These are phyloP conservation scores for Endotricha flammealis DNA, from an alignment of 2,888 invertebrate species.

Conservation along the genomic window DNA sequence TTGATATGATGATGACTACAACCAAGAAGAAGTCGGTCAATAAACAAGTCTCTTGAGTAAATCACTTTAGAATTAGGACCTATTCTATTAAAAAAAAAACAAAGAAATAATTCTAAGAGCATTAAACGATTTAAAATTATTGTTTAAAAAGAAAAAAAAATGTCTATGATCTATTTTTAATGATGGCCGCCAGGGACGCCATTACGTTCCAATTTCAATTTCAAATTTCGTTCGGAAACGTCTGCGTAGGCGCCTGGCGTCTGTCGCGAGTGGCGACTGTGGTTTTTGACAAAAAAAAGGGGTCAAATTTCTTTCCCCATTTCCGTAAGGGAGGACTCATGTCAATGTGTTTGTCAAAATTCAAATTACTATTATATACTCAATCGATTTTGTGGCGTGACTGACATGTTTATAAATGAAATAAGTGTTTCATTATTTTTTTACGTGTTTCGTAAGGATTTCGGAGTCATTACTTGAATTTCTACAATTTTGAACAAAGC, in stretches of 20 bases:
- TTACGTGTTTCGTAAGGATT: no score
- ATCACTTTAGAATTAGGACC: no score
- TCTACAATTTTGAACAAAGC: no score
- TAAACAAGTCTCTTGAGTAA: no score
- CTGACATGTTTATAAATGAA: slow-evolving; percentile 5
- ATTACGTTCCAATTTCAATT: slow-evolving; percentile 61
- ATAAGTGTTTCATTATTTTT: background rate
- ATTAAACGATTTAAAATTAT: slow-evolving; percentile 47
- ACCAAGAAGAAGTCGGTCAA: no score
- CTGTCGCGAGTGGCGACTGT: slow-evolving; percentile 43
- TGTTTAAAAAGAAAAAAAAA: slow-evolving; percentile 18
- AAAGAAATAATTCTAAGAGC: slow-evolving; percentile 32
- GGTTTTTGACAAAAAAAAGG: slow-evolving; percentile 47
- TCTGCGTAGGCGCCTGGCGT: slow-evolving; percentile 49
- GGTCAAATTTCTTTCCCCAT: slow-evolving; percentile 36
- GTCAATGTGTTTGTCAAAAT: slow-evolving; percentile 25
- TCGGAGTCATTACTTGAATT: background rate
- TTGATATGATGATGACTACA: no score
- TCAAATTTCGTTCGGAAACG: slow-evolving; percentile 45
- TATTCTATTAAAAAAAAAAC: slow-evolving; percentile 9
- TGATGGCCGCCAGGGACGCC: slow-evolving; percentile 54
- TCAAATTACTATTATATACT: slow-evolving; percentile 31
- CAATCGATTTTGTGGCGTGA: slow-evolving; percentile 29
- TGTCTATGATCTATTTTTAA: slow-evolving; percentile 70
- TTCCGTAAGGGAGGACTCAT: slow-evolving; percentile 13